Evolutionary conservation across 2,888 invertebrate species (phyloP), one percentile per base, ranked within the genome.

Genomic region (Falcaria lacertinaria): DNA sequence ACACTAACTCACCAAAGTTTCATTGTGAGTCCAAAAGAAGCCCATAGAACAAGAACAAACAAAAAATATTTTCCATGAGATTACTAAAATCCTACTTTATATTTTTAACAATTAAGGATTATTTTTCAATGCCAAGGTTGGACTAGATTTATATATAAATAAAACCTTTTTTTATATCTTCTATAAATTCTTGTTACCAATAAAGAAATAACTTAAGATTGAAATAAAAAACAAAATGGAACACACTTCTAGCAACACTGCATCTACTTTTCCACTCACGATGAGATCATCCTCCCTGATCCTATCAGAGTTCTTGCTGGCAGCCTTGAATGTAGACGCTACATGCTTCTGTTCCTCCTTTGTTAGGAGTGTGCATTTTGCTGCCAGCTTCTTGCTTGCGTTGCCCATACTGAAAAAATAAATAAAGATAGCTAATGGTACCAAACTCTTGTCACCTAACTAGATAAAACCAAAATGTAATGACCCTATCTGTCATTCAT

Each of bases 221-320:
- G 54, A 54, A 70, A 69, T 67, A 75, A 69, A 70, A 65, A 77
- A 19, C 19, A 19, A 86, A 84, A 79, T 80, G 75, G 28, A 83
- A 89, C 88, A 81, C 80, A 89, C 88, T 83, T 89, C 85, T 80
- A 89, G 70, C 57, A 74, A 81, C 61, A 75, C 85, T 65, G 86
- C 78, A 52, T 87, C 87, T 80, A 88, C 60, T 74, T 72, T 79
- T 54, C 82, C 83, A 88, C 90, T 90, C 89, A 93, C 93, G 80
- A 91, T 91, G 71, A 93, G 88, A 72, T 93, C 93, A 47, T 93
- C 93, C 80, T 93, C 92, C 43, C 91, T 82, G 45, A 93, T 92
- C 69, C 82, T 87, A 48, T 92, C 92, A 0, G 92, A 92, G 77
- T 92, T 92, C 72, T 91, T 91, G 65, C 92, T 92, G 42, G 91